Conservation (phyloP, 2,888 invertebrate species). For the Thera britannica region DNA sequence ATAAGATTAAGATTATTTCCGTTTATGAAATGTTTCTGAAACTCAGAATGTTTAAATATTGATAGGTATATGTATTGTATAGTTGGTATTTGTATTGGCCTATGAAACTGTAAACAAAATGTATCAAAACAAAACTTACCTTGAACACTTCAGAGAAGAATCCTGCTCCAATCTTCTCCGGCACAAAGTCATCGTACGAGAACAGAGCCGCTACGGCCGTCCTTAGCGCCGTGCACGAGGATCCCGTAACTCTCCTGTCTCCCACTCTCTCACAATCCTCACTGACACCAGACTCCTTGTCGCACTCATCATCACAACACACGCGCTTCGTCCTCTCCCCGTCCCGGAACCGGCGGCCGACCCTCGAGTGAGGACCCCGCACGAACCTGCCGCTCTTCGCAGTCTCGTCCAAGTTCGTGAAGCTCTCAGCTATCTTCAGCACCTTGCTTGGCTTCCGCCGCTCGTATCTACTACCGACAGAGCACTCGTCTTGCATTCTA, state of each 20-base stretch:
- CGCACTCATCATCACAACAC: conserved; percentile 81
- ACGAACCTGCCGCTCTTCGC: conserved; percentile 78
- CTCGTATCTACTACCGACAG: conserved; percentile 75
- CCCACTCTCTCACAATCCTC: conserved; percentile 77
- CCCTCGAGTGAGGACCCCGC: conserved; percentile 75
- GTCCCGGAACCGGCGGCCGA: conserved; percentile 67
- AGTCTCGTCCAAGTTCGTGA: conserved; percentile 80
- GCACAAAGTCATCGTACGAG: conserved; percentile 96
- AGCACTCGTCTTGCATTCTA: conserved; percentile 82
- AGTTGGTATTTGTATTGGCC: no score
- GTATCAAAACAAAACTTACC: conserved; percentile 85
- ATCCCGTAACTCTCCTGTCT: conserved; percentile 77
- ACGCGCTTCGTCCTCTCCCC: conserved; percentile 73
- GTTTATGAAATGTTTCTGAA: background rate
- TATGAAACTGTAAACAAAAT: conserved; percentile 4
- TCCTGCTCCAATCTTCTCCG: conserved; percentile 96
- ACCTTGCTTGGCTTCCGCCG: conserved; percentile 81
- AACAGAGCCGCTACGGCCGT: conserved; percentile 96
- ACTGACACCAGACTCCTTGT: conserved; percentile 81
- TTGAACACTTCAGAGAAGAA: conserved; percentile 99
- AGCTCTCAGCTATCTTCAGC: conserved; percentile 82
- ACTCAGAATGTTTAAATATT: background rate
- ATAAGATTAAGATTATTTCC: background rate
- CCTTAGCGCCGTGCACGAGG: conserved; percentile 94
- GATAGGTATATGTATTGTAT: background rate